Base-by-base conservation (phyloP, 1,140 invertebrate genomes). In the Nymphalis io region DNA sequence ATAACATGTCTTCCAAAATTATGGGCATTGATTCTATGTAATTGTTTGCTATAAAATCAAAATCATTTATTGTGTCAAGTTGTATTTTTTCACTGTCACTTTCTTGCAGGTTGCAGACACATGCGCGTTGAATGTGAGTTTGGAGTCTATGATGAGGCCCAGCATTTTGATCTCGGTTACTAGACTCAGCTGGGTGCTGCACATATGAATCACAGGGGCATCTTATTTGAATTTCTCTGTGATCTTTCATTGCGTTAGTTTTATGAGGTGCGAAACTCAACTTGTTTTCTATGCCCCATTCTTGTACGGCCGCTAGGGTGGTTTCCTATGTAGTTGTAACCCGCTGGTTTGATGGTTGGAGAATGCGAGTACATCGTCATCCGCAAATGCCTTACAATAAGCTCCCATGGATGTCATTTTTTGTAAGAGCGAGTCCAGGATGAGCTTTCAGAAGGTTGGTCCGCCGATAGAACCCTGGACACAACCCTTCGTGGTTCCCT, bases 261-360 rank as follows among this genome's bases (percentile, higher is more conserved):
- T 70, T 70, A 3, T 70, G 68, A n/a, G 68, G 42, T 20, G 68
- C 68, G 20, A 69, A 69, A 13, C 55, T 62, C 20, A 69, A 18
- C 20, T 69, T 57, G 23, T 61, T 69, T 18, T 10, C 3, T 1
- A 12, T 13, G 2, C 59, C 67, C 60, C 67, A 69, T 16, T 57
- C 48, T 33, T 67, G 3, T 58, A 6, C 44, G 44, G 44, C 44
- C 8, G 15, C 8, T 16, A 48, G 10, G 44, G 16, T 48, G 44
- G 6, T 6, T 6, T 48, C 44, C 18, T 1, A n/a, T 48, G 15
- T 1, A 10, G 44, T 16, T 48, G 44, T n/a, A 48, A 48, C 8
- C 8, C 44, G 16, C 44, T 48, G n/a, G 44, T 48, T 5, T 18
- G 44, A 8, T 48, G n/a, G 10, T n/a, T 15, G 15, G 40, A 42